phyloP scores from a whole-genome alignment of 2,888 invertebrate species.

The Sericinus montela region DNA sequence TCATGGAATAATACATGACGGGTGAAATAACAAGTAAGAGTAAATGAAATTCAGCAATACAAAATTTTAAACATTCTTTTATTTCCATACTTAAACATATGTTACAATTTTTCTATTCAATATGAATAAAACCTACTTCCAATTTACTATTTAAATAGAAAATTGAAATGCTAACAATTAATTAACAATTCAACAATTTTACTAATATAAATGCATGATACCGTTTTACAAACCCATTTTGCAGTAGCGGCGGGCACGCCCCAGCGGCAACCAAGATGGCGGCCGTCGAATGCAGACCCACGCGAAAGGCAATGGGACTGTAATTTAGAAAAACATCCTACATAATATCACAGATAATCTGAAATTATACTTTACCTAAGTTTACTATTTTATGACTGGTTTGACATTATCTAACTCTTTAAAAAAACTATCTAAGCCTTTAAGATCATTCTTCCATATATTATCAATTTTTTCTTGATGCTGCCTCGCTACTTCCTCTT shows the following conservation, averaged over 20 bases:
- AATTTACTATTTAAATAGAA: constrained; percentile 61
- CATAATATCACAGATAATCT: constrained; percentile 72
- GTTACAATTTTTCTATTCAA: constrained; percentile 75
- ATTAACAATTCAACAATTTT: constrained; percentile 32
- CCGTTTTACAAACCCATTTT: constrained; percentile 81
- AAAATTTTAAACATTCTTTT: constrained; percentile 51
- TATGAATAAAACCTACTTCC: constrained; percentile 73
- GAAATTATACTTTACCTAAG: constrained; percentile 61
- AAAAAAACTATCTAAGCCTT: constrained; percentile 83
- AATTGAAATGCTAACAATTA: constrained; percentile 62
- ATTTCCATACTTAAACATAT: constrained; percentile 77
- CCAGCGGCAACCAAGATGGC: constrained; percentile 79
- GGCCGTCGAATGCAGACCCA: constrained; percentile 77
- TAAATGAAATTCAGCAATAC: constrained; percentile 49
- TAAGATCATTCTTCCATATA: constrained; percentile 80
- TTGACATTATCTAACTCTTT: constrained; percentile 81
- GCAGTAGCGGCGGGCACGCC: constrained; percentile 79
- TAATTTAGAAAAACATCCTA: constrained; percentile 79
- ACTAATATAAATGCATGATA: constrained; percentile 72
- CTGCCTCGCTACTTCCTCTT: constrained; percentile 66
- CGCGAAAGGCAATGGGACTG: constrained; percentile 79
- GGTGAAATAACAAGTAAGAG: constrained; percentile 60
- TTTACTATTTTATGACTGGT: constrained; percentile 50
- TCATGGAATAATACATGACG: constrained; percentile 77
- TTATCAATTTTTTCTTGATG: constrained; percentile 68